phyloP scores from a whole-genome alignment of 2,113 vertebrate species.

The Actenoides lindsayi region DNA sequence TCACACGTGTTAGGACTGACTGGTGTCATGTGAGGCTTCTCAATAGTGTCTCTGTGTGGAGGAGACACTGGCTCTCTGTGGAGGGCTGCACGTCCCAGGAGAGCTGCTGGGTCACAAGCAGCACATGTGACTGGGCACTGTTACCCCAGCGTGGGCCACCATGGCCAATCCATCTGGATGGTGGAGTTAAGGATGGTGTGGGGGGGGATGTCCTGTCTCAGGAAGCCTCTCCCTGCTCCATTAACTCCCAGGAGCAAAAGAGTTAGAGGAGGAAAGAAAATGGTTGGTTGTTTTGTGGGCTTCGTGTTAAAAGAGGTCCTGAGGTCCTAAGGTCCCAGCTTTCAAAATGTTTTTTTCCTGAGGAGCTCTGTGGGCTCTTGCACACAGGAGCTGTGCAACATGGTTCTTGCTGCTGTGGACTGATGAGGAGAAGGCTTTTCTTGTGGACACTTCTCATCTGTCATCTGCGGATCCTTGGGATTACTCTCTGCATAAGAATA shows the following conservation, averaged over 20 bases:
- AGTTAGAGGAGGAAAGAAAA: background rate
- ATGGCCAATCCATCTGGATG: background rate
- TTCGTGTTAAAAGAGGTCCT: background rate
- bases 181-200: background rate
- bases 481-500: background rate
- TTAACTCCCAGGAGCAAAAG: too few species aligned
- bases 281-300: background rate
- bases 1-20: constrained; percentile 37
- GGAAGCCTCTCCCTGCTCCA: background rate
- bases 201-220: background rate
- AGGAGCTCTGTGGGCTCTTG: background rate
- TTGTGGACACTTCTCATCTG: background rate
- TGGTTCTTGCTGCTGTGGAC: accelerated
- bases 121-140: constrained; percentile 40
- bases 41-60: constrained; percentile 53
- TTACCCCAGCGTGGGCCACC: background rate
- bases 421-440: background rate
- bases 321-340: accelerated
- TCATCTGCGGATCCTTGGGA: background rate
- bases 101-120: constrained; percentile 58
- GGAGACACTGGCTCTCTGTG: constrained; percentile 64
- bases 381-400: accelerated
- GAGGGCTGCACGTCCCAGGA: background rate
- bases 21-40: constrained; percentile 52
- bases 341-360: background rate